phyloP scores from a whole-genome alignment of 2,888 invertebrate species.

The Napeogenes inachia region DNA sequence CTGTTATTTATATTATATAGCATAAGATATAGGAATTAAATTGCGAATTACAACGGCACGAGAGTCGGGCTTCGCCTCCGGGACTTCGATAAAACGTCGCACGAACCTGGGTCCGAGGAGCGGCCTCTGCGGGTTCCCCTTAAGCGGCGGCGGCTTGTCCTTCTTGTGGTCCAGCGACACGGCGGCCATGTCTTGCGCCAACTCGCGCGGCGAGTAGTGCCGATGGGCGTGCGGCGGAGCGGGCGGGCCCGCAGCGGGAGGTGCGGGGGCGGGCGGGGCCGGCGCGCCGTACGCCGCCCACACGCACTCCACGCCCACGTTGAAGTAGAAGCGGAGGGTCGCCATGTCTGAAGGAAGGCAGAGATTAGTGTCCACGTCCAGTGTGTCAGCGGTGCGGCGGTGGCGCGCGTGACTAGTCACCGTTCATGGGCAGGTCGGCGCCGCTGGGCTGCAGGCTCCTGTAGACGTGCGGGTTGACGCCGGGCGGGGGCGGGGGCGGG shows the following conservation, averaged over 20 bases:
- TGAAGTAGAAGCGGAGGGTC: conserved; percentile 82
- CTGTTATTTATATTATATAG: too few species aligned
- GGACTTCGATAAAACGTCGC: too few species aligned
- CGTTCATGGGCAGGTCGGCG: conserved; percentile 76
- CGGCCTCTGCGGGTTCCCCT: conserved; percentile 58
- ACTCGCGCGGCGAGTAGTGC: conserved; percentile 41
- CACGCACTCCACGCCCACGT: conserved; percentile 80
- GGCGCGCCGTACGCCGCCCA: conserved; percentile 63
- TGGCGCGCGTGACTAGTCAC: conserved; percentile 41
- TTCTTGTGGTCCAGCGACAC: conserved; percentile 45
- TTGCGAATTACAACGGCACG: too few species aligned
- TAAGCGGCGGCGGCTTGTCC: conserved; percentile 49
- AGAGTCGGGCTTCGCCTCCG: too few species aligned
- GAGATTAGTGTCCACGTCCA: background rate
- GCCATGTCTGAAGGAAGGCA: conserved; percentile 63
- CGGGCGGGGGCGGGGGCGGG: conserved; percentile 39
- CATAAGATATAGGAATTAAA: too few species aligned
- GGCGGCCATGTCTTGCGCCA: conserved; percentile 26
- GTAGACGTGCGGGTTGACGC: conserved; percentile 44
- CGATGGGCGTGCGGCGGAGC: conserved; percentile 42
- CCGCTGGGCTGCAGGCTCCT: conserved; percentile 73
- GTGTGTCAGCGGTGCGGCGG: too few species aligned
- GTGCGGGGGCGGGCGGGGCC: conserved; percentile 48
- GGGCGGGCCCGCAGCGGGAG: conserved; percentile 29
- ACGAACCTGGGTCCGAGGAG: conserved; percentile 59